A percentile compares a stretch with the other conserved stretches of the same genome.
Conservation (phyloP, 2,797 vertebrate species). For the Dallia pectoralis region DNA sequence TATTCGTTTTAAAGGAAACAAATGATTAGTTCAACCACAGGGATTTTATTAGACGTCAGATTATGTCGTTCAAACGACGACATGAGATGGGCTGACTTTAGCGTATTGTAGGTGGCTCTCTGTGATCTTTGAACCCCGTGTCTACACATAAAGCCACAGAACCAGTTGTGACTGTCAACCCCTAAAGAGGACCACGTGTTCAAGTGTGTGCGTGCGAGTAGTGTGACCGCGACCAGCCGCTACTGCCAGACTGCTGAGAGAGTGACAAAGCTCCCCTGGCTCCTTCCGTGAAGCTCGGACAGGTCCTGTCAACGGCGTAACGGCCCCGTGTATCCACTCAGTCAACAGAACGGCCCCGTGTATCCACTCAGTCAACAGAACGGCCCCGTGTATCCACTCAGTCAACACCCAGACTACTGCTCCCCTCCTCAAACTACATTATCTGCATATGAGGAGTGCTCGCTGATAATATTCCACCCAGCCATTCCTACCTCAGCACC, state of each 20-base stretch:
- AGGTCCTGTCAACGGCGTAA: slow-evolving; percentile 56
- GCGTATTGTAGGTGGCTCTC: too few relatives aligned
- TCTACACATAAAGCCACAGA: too few relatives aligned
- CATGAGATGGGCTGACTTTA: too few relatives aligned
- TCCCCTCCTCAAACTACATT: slow-evolving; percentile 50
- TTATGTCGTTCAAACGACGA: too few relatives aligned
- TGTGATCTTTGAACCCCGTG: too few relatives aligned
- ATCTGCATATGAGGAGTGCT: slow-evolving; percentile 60
- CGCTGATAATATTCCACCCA: slow-evolving; percentile 43
- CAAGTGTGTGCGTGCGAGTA: slow-evolving; percentile 23
- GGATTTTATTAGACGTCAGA: too few relatives aligned
- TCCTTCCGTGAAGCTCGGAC: slow-evolving; percentile 39
- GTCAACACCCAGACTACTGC: slow-evolving; percentile 50
- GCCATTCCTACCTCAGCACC: slow-evolving; percentile 11
- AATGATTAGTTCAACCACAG: too few relatives aligned
- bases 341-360: slow-evolving; percentile 48
- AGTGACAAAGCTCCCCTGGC: slow-evolving; percentile 40
- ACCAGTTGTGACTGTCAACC: too few relatives aligned
- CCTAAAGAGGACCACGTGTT: background rate
- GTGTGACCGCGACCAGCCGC: slow-evolving; percentile 41
- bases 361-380: slow-evolving; percentile 64
- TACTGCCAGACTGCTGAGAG: slow-evolving; percentile 47
- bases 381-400: slow-evolving; percentile 56
- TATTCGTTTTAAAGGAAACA: too few relatives aligned
- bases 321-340: slow-evolving; percentile 56